These are phyloP conservation scores for Scaeva pyrastri DNA, from an alignment of 2,888 invertebrate genomes.

Conservation along the genomic window DNA sequence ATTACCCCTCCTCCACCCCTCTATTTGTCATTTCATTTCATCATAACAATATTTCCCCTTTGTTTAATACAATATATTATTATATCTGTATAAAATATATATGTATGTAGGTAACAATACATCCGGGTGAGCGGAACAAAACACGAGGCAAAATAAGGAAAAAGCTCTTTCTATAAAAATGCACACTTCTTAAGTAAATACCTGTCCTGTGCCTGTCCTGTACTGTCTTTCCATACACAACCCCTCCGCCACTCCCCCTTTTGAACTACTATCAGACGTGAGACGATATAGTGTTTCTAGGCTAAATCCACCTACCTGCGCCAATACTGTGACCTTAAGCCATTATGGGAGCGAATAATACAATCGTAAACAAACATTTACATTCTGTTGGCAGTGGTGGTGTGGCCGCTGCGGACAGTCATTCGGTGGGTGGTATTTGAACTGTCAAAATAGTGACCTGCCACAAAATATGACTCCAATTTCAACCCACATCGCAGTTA, in stretches of 20 bases:
- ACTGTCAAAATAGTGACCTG: conserved; percentile 58
- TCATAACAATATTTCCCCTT: conserved; percentile 1
- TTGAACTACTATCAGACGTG: conserved; percentile 20
- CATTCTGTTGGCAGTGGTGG: conserved; percentile 14
- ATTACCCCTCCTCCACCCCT: not conserved
- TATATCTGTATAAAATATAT: not conserved
- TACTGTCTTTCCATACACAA: no score
- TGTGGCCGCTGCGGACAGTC: no score
- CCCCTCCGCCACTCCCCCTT: not conserved
- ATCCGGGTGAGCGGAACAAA: not conserved
- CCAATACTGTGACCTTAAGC: conserved; percentile 59
- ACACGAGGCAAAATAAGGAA: not conserved
- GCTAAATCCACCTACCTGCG: conserved; percentile 24
- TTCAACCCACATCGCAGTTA: conserved; percentile 29
- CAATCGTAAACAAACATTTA: conserved; percentile 68
- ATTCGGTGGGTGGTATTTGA: conserved; percentile 41
- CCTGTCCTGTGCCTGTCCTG: no score
- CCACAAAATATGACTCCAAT: conserved; percentile 57
- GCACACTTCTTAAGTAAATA: conserved; percentile 1
- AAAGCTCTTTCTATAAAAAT: conserved; percentile 38
- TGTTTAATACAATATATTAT: no score
- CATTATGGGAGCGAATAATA: conserved; percentile 50
- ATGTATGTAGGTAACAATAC: no score
- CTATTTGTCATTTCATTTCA: not conserved
- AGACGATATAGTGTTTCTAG: conserved; percentile 41